These are phyloP conservation scores for Argentina silus DNA, from an alignment of 2,797 vertebrate species.

Conservation along the genomic window DNA sequence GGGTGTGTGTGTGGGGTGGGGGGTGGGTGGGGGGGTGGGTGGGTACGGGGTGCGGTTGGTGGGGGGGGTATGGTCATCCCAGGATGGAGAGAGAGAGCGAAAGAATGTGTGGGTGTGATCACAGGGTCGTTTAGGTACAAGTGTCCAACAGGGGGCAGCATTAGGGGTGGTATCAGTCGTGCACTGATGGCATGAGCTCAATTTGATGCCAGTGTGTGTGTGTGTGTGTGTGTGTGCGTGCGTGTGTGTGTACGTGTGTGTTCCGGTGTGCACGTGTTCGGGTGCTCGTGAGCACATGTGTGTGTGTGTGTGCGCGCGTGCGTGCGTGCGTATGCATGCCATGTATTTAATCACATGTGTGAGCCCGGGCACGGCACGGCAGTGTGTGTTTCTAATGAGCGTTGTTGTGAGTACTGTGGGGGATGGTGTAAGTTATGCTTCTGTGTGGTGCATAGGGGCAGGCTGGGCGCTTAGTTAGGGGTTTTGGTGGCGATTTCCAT, in stretches of 20 bases:
- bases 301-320: slow-evolving; percentile 6
- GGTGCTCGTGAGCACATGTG: slow-evolving; percentile 17
- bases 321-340: slow-evolving; percentile 15
- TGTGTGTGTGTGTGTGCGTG: slow-evolving; percentile 12
- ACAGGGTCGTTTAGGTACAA: background rate
- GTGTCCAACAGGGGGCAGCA: background rate
- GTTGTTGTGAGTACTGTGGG: background rate
- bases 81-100: slow-evolving; percentile 37
- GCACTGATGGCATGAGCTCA: background rate
- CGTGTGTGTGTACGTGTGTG: background rate
- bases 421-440: slow-evolving; percentile 25
- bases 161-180: background rate
- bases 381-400: background rate
- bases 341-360: slow-evolving; percentile 42
- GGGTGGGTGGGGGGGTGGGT: background rate
- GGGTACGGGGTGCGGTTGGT: too few species aligned
- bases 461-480: slow-evolving; percentile 62
- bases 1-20: background rate
- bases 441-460: slow-evolving; percentile 52
- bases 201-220: slow-evolving; percentile 25
- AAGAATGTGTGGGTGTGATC: background rate
- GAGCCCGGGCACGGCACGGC: background rate
- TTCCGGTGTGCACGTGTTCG: background rate
- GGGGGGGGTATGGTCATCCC: background rate
- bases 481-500: slow-evolving; percentile 80